A percentile compares a stretch with the other conserved stretches of the same genome.
These are phyloP conservation scores for Geotrupes spiniger DNA, from an alignment of 2,888 invertebrate genomes.

Conservation along the genomic window DNA sequence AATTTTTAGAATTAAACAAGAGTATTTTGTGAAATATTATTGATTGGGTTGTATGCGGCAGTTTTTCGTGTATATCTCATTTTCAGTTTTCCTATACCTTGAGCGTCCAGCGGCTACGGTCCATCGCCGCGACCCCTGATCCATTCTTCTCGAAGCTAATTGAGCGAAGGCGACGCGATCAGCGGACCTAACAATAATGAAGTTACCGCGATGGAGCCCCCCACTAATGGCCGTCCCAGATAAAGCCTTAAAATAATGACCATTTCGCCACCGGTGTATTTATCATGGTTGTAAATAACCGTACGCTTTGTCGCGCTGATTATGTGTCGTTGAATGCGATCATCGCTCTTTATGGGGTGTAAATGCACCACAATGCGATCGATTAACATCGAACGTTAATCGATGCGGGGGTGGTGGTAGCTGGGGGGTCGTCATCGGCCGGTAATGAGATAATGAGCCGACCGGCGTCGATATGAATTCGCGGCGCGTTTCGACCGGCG, in stretches of 20 bases:
- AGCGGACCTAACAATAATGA: conserved; percentile 34
- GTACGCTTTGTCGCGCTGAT: conserved; percentile 41
- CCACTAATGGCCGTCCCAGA: conserved; percentile 32
- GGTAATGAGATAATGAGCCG: conserved; percentile 26
- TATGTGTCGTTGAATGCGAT: conserved; percentile 43
- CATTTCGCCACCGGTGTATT: conserved; percentile 38
- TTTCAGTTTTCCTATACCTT: not conserved
- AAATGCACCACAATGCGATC: conserved; percentile 35
- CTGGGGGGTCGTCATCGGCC: conserved; percentile 5
- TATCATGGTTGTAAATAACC: conserved; percentile 38
- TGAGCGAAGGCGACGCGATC: conserved; percentile 53
- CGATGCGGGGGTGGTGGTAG: conserved; percentile 12
- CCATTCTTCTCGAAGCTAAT: conserved; percentile 59
- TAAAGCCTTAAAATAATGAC: conserved; percentile 41
- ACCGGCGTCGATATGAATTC: conserved; percentile 32
- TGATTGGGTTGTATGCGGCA: not conserved
- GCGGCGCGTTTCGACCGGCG: conserved; percentile 33
- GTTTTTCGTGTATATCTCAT: not conserved
- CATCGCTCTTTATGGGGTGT: conserved; percentile 45
- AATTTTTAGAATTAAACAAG: no score
- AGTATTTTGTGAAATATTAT: not conserved
- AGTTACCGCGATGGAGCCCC: conserved; percentile 36
- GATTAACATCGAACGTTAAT: conserved; percentile 27
- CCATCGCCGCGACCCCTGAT: conserved; percentile 23
- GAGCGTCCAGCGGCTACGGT: no score